These are phyloP conservation scores for Accipiter virgatus DNA, from an alignment of 2,113 vertebrate genomes.

Conservation along the genomic window DNA sequence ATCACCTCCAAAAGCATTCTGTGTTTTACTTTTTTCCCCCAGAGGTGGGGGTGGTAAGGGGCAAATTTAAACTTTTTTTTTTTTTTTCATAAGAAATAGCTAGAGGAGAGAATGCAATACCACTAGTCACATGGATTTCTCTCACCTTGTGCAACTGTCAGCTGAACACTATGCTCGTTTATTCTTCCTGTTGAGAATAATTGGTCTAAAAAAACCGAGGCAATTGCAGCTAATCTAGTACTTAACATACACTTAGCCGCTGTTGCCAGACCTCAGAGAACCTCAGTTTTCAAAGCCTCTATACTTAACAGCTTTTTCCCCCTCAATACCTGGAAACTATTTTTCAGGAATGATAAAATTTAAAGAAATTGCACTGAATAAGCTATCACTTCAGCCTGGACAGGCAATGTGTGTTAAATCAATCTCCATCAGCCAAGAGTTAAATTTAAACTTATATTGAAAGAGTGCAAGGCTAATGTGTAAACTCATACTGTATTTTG, in stretches of 20 bases:
- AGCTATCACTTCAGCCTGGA: not conserved
- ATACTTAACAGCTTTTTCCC: not conserved
- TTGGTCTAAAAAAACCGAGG: not conserved
- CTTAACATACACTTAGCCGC: not conserved
- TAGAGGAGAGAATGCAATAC: not conserved
- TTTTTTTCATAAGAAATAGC: not conserved
- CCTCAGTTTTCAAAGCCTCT: not conserved
- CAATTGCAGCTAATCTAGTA: not conserved
- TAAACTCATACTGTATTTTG: not conserved
- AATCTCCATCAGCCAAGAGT: not conserved
- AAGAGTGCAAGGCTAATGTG: not conserved
- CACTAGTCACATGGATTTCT: not conserved
- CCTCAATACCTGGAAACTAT: not conserved
- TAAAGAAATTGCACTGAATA: not conserved
- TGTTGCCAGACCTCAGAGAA: not conserved
- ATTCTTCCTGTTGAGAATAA: not conserved
- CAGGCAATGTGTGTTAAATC: not conserved
- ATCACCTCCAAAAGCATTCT: not conserved
- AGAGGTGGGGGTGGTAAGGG: not conserved
- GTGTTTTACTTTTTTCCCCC: not conserved
- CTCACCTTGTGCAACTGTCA: not conserved
- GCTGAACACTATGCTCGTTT: not conserved
- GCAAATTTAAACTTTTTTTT: not conserved
- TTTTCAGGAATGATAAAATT: not conserved
- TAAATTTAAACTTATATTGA: constrained; percentile 2